Percentiles rank a stretch among this genome's conserved stretches.
These are phyloP conservation scores for Willowsia nigromaculata DNA, from an alignment of 2,888 invertebrate species.

Conservation along the genomic window DNA sequence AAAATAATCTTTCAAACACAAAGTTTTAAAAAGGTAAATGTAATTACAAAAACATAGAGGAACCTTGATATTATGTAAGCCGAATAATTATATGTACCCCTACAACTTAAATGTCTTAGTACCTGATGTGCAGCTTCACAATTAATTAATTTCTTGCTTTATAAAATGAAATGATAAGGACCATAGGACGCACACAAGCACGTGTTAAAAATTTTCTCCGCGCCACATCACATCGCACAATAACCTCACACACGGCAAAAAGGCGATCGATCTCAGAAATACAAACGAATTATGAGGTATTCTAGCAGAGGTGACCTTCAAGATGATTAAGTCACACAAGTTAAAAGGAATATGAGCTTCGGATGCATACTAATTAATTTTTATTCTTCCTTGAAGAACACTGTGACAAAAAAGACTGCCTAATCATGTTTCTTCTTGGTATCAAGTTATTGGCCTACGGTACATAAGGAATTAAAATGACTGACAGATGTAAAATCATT, in stretches of 20 bases:
- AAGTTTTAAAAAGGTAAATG: too few relatives aligned
- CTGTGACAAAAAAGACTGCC: slow-evolving; percentile 35
- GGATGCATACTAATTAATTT: slow-evolving; percentile 61
- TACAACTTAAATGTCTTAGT: neutral
- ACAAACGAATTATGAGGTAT: slow-evolving; percentile 5
- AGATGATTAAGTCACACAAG: slow-evolving; percentile 50
- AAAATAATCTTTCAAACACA: too few relatives aligned
- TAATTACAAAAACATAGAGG: too few relatives aligned
- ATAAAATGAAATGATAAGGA: neutral
- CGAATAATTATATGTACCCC: neutral
- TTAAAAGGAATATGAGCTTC: slow-evolving; percentile 52
- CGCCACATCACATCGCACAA: slow-evolving; percentile 28
- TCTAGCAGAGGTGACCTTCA: slow-evolving; percentile 43
- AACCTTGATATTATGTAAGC: too few relatives aligned
- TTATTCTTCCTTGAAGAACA: slow-evolving; percentile 50
- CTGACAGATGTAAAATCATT: slow-evolving; percentile 55
- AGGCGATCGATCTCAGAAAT: neutral
- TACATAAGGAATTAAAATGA: slow-evolving; percentile 39
- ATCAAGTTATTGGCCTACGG: slow-evolving; percentile 9
- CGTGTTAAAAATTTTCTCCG: slow-evolving; percentile 27
- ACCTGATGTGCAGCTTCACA: neutral
- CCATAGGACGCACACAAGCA: neutral
- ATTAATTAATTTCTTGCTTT: slow-evolving; percentile 11
- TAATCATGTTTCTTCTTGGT: slow-evolving; percentile 37
- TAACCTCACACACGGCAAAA: slow-evolving; percentile 25